These are phyloP conservation scores for Xiphophorus couchianus DNA, from an alignment of 2,113 vertebrate species.

Conservation along the genomic window DNA sequence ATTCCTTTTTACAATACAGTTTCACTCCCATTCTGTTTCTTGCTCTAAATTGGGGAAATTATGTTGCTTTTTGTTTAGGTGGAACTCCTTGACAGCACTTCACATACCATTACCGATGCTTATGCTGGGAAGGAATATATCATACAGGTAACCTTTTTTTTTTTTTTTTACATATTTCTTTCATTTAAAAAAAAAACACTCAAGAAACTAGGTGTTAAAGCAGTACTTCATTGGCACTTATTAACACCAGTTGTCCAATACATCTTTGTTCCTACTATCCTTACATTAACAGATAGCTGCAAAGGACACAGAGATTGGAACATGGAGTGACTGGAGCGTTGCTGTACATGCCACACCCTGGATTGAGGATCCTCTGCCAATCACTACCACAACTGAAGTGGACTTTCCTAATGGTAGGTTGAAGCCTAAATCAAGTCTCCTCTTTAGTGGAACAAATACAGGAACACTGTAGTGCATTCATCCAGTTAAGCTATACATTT, in stretches of 20 bases:
- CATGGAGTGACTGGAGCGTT: slow-evolving; percentile 98
- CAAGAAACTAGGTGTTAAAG: neutral
- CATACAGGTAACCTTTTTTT: slow-evolving; percentile 83
- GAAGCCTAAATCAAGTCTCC: neutral
- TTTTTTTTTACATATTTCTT: neutral
- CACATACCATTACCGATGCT: slow-evolving; percentile 94
- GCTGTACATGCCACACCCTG: slow-evolving; percentile 94
- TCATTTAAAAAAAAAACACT: neutral
- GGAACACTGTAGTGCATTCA: too few relatives aligned
- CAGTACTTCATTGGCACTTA: neutral
- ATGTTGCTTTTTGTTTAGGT: slow-evolving; percentile 79
- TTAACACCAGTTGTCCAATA: neutral
- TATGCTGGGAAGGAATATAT: slow-evolving; percentile 97
- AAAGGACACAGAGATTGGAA: slow-evolving; percentile 96
- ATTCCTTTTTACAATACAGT: neutral
- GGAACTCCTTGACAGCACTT: slow-evolving; percentile 91
- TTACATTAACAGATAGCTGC: slow-evolving; percentile 83
- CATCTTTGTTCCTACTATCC: neutral
- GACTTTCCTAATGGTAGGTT: slow-evolving; percentile 66
- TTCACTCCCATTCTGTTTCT: neutral
- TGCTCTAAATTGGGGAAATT: slow-evolving; percentile 5
- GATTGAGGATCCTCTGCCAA: slow-evolving; percentile 88
- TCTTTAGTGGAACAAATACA: neutral
- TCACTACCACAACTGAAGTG: slow-evolving; percentile 84
- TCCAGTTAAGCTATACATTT: too few relatives aligned